Percentiles rank a stretch among this genome's conserved stretches.
Evolutionary conservation across 2,888 invertebrate species (phyloP).

Genomic region (Osedax fenrisi): DNA sequence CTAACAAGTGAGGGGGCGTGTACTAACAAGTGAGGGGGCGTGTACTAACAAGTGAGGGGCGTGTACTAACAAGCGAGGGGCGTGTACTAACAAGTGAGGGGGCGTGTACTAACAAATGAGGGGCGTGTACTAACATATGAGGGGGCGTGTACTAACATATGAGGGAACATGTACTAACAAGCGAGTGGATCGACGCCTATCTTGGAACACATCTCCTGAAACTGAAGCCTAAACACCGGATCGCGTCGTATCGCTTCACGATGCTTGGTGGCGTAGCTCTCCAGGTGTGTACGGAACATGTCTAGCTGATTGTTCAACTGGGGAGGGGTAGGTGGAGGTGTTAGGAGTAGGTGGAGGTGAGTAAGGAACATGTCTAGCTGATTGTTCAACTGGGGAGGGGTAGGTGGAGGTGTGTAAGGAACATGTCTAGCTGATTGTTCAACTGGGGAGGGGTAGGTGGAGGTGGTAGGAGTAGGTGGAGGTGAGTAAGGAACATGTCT

Average conservation of each 20-base stretch:
- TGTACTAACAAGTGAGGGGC: not conserved
- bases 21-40: not conserved
- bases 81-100: no score
- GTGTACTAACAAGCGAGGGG: not conserved
- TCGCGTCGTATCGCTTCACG: slow-evolving; percentile 86
- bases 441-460: slow-evolving; percentile 51
- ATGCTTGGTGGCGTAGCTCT: slow-evolving; percentile 88
- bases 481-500: slow-evolving; percentile 74
- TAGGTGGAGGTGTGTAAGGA: slow-evolving; percentile 76
- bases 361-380: slow-evolving; percentile 81
- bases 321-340: no score
- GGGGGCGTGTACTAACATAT: not conserved
- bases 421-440: slow-evolving; percentile 82
- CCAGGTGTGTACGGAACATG: slow-evolving; percentile 75
- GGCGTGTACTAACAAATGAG: not conserved
- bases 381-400: no score
- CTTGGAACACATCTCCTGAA: slow-evolving; percentile 96
- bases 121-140: no score
- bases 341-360: no score
- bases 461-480: no score
- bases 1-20: not conserved
- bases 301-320: slow-evolving; percentile 77
- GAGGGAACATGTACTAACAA: slow-evolving; percentile 55
- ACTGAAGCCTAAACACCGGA: slow-evolving; percentile 78
- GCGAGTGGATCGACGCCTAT: slow-evolving; percentile 96